A percentile compares a stretch with the other conserved stretches of the same genome.
Evolutionary conservation across 1,140 invertebrate species (phyloP).

Genomic region (Ylistrum balloti): DNA sequence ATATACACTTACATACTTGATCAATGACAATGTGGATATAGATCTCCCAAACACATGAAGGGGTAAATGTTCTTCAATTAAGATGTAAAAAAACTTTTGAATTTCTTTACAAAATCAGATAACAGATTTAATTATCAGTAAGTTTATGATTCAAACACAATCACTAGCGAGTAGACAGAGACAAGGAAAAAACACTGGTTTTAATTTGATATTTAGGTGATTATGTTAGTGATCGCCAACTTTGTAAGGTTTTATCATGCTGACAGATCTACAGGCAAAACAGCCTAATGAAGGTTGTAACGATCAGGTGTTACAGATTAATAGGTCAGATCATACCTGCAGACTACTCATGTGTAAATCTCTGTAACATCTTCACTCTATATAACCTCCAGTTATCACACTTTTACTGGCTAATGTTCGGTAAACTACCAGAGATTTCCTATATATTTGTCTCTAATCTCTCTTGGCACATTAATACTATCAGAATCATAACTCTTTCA

Average conservation of each 20-base stretch:
- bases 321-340: not conserved
- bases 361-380: constrained; percentile 14
- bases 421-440: not conserved
- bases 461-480: no score
- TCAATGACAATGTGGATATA: not conserved
- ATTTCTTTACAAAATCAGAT: not conserved
- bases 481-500: not conserved
- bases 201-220: no score
- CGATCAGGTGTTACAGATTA: not conserved
- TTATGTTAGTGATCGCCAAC: no score
- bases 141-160: not conserved
- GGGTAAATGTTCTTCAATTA: not conserved
- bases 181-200: no score
- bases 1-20: not conserved
- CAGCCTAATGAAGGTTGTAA: not conserved
- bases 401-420: not conserved
- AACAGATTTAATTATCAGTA: not conserved
- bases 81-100: not conserved
- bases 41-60: not conserved
- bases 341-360: constrained; percentile 8
- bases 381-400: not conserved
- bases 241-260: no score
- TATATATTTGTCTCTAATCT: not conserved
- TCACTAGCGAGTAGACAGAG: no score
- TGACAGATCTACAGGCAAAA: not conserved